Percentiles rank a stretch among this genome's conserved stretches.
These are phyloP conservation scores for Dasyurus viverrinus DNA, from an alignment of 2,113 vertebrate species.

Conservation along the genomic window DNA sequence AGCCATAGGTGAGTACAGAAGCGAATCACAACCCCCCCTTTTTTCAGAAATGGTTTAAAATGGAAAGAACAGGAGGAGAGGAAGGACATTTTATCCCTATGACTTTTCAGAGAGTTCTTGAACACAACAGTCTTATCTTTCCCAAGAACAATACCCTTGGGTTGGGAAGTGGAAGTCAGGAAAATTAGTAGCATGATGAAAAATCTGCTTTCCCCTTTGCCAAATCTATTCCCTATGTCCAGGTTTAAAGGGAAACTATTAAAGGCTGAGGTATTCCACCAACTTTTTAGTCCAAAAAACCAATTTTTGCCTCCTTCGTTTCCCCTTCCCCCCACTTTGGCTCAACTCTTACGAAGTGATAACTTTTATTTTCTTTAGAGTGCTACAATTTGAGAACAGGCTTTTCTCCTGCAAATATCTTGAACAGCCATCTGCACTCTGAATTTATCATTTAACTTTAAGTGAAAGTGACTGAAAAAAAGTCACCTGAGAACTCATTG, in stretches of 20 bases:
- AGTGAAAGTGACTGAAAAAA: slow-evolving; percentile 49
- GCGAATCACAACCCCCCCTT: not conserved
- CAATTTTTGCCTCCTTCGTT: not conserved
- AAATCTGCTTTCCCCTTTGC: slow-evolving; percentile 12
- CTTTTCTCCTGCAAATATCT: slow-evolving; percentile 34
- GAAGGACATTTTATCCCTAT: not conserved
- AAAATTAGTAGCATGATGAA: not conserved
- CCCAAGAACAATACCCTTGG: slow-evolving; percentile 1
- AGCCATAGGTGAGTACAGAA: not conserved
- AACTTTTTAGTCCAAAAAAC: slow-evolving; percentile 11
- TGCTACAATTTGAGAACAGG: slow-evolving; percentile 5
- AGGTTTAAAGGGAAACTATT: not conserved
- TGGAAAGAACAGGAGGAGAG: slow-evolving; percentile 37
- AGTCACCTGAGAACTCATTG: slow-evolving; percentile 35
- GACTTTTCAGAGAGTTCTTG: slow-evolving; percentile 17
- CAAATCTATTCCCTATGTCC: not conserved
- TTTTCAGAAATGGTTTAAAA: slow-evolving; percentile 59
- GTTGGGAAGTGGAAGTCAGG: not conserved
- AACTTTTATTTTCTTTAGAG: not conserved
- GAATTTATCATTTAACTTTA: slow-evolving; percentile 55
- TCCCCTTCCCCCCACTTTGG: not conserved
- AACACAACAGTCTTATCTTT: not conserved
- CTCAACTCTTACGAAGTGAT: not conserved
- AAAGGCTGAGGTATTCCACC: not conserved
- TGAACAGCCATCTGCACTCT: slow-evolving; percentile 40